Base-by-base conservation (phyloP, 2,797 vertebrate genomes). In the Anableps anableps region DNA sequence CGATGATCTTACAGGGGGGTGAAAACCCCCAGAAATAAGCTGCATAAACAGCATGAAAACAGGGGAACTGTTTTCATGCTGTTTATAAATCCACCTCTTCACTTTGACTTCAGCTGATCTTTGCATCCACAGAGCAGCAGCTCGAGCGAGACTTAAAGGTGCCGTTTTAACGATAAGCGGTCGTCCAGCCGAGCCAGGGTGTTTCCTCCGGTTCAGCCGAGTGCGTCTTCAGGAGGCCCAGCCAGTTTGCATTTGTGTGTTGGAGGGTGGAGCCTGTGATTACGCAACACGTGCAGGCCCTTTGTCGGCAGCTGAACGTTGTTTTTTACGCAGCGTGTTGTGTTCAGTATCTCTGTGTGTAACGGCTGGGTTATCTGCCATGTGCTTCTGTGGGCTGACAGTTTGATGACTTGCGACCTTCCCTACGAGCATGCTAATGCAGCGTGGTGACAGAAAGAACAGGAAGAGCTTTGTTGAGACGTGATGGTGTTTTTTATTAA, bases 281-380 rank as follows among this genome's bases (percentile, higher is more conserved):
- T 95, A 93, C 92, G 93, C 95, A 94, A 94, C 89, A 88, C 85
- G 77, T 87, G 88, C n/a, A 2, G 73, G 82, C 73, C 34, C 72
- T 86, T 91, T 87, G 80, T 89, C 90, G 91, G 81, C 79, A 90
- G 85, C 86, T 84, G 76, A 91, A 68, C 9, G 43, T 84, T 93
- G 90, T 34, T 93, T 94, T 94, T 89, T 92, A 78, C 88, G 89
- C 88, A 72, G 77, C 78, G 50, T 5, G 72, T 80, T 75, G 85
- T 80, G 77, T 60, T 74, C 70, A 78, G 87, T 85, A 41, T 89
- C 81, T 82, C 41, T 0, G 79, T 60, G 75, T 83, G 77, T 85
- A 88, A 86, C 78, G 29, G 79, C 81, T 66, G 26, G 80, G 89
- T 90, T 89, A 87, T 79, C 81, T 77, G 60, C 81, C 75, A 80